Base-by-base conservation (phyloP, 2,113 vertebrate species). In the Ornithorhynchus anatinus region DNA sequence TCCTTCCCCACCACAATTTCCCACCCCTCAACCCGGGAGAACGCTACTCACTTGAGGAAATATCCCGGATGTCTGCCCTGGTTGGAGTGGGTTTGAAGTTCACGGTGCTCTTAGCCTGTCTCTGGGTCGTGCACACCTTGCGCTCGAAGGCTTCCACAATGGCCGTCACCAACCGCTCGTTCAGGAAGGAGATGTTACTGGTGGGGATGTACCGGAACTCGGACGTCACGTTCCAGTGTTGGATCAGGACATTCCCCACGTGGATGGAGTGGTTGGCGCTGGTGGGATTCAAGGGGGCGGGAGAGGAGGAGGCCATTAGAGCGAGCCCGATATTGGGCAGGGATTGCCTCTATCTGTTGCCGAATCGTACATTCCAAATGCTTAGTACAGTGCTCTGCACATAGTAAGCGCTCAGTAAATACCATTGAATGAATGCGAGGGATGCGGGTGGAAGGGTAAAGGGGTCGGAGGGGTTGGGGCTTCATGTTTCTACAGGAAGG, bases 201-300 rank as follows among this genome's bases (percentile, higher is more conserved):
- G 82, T 82, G 11, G 77, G 71, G 12, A 45, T 57, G 53, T 85
- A 87, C 77, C 59, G 58, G 79, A 85, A 87, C 37, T 69, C 16
- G 0, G 85, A 80, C 23, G 2, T 17, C 32, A 87, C 59, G 0
- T 1, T 6, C 85, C 82, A 82, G 23, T n/a, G 40, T n/a, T 50
- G 80, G 25, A 43, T n/a, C n/a, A 9, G 25, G 0, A 2, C 2
- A 3, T 35, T 48, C 40, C 37, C 2, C n/a, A n/a, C n/a, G n/a
- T n/a, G n/a, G n/a, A n/a, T n/a, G n/a, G n/a, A n/a, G n/a, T n/a
- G n/a, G n/a, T n/a, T n/a, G n/a, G n/a, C n/a, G n/a, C n/a, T n/a
- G n/a, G n/a, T n/a, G n/a, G n/a, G n/a, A n/a, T n/a, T n/a, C n/a
- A n/a, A n/a, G n/a, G n/a, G n/a, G n/a, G n/a, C n/a, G n/a, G n/a